Conservation (phyloP, 2,888 invertebrate species). For the Latrodectus hesperus region DNA sequence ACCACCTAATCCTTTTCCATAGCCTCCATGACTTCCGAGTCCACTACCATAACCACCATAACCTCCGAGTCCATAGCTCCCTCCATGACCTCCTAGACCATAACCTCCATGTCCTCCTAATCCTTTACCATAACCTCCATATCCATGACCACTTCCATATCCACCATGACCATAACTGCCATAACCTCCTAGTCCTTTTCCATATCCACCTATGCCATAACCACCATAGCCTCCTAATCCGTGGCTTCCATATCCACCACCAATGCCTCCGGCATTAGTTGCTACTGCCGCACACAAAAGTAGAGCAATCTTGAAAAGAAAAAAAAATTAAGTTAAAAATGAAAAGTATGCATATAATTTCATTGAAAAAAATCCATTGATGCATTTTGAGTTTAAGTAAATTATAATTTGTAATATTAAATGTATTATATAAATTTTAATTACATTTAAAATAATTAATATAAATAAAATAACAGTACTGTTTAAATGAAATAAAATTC, state of each 20-base stretch:
- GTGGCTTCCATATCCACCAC: slow-evolving; percentile 30
- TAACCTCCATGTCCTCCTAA: slow-evolving; percentile 19
- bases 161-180: slow-evolving; percentile 22
- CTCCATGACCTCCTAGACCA: slow-evolving; percentile 28
- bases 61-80: slow-evolving; percentile 9
- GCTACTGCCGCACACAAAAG: slow-evolving; percentile 23
- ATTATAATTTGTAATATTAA: too few relatives aligned
- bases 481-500: too few relatives aligned
- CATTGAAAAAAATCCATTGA: too few relatives aligned
- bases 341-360: too few relatives aligned
- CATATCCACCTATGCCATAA: not conserved
- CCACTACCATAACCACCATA: slow-evolving; percentile 29
- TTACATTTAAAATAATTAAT: too few relatives aligned
- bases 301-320: slow-evolving; percentile 24
- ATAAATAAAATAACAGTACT: too few relatives aligned
- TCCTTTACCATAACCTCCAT: slow-evolving; percentile 19
- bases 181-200: not conserved
- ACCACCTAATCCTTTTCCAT: slow-evolving; percentile 20
- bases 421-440: too few relatives aligned
- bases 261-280: slow-evolving; percentile 22
- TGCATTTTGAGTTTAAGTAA: too few relatives aligned
- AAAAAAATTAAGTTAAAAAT: not conserved
- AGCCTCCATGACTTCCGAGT: slow-evolving; percentile 22
- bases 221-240: slow-evolving; percentile 19
- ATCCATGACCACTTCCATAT: slow-evolving; percentile 8